Evolutionary conservation across 1,140 invertebrate genomes (phyloP).

Genomic region (Eciton burchellii): DNA sequence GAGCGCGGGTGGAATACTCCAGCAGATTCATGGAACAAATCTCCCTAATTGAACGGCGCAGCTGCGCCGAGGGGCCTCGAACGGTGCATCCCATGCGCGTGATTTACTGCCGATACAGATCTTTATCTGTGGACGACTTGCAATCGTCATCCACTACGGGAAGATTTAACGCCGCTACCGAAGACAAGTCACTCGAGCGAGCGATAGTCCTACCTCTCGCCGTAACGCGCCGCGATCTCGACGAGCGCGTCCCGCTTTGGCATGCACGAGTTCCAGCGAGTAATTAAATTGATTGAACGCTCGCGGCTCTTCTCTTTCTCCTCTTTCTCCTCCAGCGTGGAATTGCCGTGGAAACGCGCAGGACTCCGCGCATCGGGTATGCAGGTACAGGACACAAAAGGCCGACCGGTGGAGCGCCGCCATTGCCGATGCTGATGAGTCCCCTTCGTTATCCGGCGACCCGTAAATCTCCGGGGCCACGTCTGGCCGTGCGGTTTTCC

Average conservation of each 20-base stretch:
- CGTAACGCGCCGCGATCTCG: conserved; percentile 23
- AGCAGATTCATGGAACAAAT: background rate
- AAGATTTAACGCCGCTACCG: conserved; percentile 61
- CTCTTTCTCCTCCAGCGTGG: background rate
- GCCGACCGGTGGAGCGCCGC: conserved; percentile 52
- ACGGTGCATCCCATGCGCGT: background rate
- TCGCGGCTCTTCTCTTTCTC: conserved; percentile 3
- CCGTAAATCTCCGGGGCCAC: conserved; percentile 70
- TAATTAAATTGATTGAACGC: conserved; percentile 76
- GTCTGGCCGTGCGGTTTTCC: conserved; percentile 37
- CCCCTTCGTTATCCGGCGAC: conserved; percentile 71
- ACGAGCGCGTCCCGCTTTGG: conserved; percentile 49
- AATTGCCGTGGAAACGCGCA: conserved; percentile 21
- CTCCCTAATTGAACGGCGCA: background rate
- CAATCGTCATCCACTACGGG: conserved; percentile 47
- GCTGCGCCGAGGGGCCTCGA: background rate
- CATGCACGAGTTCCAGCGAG: conserved; percentile 58
- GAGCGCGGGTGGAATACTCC: no score
- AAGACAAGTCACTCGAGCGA: conserved; percentile 65
- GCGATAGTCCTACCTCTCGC: conserved; percentile 39
- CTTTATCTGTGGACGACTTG: conserved; percentile 17
- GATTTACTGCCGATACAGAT: conserved; percentile 44
- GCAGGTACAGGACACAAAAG: conserved; percentile 65
- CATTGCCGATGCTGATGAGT: conserved; percentile 75
- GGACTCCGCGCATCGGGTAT: conserved; percentile 15